These are phyloP conservation scores for Eremophila alpestris DNA, from an alignment of 2,797 vertebrate genomes.

Conservation along the genomic window DNA sequence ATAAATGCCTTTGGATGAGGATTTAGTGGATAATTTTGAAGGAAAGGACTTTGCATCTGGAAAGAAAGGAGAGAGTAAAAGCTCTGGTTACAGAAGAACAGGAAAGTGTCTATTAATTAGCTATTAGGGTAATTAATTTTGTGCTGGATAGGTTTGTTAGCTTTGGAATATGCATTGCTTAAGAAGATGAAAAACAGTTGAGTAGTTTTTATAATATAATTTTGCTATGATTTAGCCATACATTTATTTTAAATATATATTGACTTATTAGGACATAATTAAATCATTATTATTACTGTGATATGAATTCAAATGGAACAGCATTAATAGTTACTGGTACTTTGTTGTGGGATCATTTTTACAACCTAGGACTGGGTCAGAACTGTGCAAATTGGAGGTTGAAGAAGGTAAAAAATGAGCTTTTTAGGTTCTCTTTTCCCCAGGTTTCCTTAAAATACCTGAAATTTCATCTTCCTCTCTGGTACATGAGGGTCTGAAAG, in stretches of 20 bases:
- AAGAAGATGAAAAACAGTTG: neutral
- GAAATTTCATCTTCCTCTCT: neutral
- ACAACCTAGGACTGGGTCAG: neutral
- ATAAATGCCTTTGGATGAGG: neutral
- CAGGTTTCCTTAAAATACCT: neutral
- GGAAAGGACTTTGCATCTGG: neutral
- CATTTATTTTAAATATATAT: neutral
- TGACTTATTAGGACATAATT: neutral
- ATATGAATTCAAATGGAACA: neutral
- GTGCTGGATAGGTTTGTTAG: neutral
- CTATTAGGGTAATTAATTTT: neutral
- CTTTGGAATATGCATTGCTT: neutral
- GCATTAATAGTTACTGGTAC: neutral
- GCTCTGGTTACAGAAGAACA: neutral
- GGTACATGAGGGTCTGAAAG: neutral
- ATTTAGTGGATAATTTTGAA: neutral
- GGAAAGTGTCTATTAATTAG: neutral
- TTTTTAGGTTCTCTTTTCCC: neutral
- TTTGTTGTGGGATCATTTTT: neutral
- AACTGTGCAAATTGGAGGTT: neutral
- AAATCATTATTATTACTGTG: neutral
- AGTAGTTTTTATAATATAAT: neutral
- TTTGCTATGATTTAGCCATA: neutral
- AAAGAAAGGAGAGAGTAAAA: neutral
- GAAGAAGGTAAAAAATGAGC: neutral